Percentiles rank a stretch among this genome's conserved stretches.
Conservation (phyloP, 2,113 vertebrate species). For the Alethe castanea region DNA sequence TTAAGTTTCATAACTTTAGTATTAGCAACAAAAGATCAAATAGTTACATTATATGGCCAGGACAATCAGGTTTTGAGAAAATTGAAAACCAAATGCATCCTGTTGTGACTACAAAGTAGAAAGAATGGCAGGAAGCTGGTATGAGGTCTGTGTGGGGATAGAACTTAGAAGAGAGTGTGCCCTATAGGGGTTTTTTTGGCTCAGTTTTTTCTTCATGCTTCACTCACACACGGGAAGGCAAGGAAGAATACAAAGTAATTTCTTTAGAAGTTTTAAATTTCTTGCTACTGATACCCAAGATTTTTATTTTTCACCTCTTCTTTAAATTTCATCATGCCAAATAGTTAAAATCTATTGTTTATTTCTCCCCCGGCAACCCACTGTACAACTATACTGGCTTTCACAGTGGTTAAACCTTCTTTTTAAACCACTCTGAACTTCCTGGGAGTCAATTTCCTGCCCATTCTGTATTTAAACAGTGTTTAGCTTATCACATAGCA, state of each 20-base stretch:
- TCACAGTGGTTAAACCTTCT: neutral
- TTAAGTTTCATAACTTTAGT: neutral
- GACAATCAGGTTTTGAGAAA: neutral
- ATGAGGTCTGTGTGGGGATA: neutral
- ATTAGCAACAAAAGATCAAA: neutral
- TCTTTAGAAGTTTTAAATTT: neutral
- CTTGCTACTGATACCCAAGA: neutral
- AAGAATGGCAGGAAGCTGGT: neutral
- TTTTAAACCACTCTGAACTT: slow-evolving; percentile 9
- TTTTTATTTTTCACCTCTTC: neutral
- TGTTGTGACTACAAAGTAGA: neutral
- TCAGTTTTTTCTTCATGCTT: neutral
- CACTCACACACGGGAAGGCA: neutral
- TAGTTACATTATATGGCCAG: neutral
- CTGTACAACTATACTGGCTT: neutral
- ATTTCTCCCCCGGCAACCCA: neutral
- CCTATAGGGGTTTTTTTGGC: neutral
- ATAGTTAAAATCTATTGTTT: neutral
- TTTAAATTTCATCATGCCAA: neutral
- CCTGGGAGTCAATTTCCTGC: neutral
- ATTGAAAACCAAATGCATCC: neutral
- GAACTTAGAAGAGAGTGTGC: neutral
- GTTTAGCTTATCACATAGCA: slow-evolving; percentile 48
- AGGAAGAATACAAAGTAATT: neutral
- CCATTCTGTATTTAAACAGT: slow-evolving; percentile 22